These are phyloP conservation scores for Tetramorium bicarinatum DNA, from an alignment of 2,888 invertebrate species.

Conservation along the genomic window DNA sequence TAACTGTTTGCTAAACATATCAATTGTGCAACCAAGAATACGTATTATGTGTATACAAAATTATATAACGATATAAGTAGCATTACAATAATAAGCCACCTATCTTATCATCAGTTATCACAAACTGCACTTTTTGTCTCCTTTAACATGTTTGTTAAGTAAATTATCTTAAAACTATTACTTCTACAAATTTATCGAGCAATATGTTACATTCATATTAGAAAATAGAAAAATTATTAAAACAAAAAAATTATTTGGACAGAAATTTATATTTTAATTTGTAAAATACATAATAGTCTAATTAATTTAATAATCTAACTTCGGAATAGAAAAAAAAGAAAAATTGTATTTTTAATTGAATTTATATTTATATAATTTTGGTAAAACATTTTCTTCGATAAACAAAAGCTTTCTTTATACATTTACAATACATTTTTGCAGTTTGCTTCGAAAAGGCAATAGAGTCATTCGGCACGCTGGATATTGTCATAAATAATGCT, in stretches of 20 bases:
- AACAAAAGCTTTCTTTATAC: background rate
- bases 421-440: slow-evolving; percentile 39
- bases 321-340: background rate
- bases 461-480: slow-evolving; percentile 85
- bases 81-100: background rate
- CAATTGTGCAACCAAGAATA: background rate
- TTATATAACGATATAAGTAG: background rate
- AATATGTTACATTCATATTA: background rate
- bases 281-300: too few species aligned
- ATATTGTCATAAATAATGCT: slow-evolving; percentile 87
- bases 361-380: background rate
- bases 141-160: background rate
- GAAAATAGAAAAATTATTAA: background rate
- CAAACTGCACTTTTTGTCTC: background rate
- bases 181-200: background rate
- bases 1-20: background rate
- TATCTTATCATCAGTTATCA: background rate
- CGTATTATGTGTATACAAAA: background rate
- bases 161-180: background rate
- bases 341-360: background rate
- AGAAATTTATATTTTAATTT: background rate
- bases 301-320: background rate
- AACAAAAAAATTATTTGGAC: background rate
- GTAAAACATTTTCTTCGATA: background rate
- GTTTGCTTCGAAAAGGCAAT: slow-evolving; percentile 84